Evolutionary conservation across 2,888 invertebrate species (phyloP).

Genomic region (Melinaea menophilus): DNA sequence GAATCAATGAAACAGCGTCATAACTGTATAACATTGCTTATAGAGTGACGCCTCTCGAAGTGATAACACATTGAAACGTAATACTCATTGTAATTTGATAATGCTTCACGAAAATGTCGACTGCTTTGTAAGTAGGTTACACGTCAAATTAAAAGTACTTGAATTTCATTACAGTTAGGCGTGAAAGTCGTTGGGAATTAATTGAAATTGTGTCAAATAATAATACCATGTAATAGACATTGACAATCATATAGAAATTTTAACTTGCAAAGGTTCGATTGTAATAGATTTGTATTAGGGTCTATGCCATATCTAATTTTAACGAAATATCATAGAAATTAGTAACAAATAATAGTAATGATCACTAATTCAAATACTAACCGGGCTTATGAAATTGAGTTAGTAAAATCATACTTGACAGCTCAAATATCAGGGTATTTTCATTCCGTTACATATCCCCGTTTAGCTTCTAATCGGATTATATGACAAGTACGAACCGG

Average conservation of each 20-base stretch:
- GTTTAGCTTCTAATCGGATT: constrained; percentile 69
- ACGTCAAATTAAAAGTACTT: constrained; percentile 23
- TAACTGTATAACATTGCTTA: constrained; percentile 37
- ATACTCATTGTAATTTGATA: constrained; percentile 41
- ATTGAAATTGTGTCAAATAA: not conserved
- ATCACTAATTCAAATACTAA: constrained; percentile 8
- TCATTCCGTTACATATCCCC: constrained; percentile 51
- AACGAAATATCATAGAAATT: too few relatives aligned
- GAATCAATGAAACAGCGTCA: constrained; percentile 48
- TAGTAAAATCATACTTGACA: constrained; percentile 36
- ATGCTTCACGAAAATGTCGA: constrained; percentile 28
- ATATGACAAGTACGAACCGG: constrained; percentile 49
- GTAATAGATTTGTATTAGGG: too few relatives aligned
- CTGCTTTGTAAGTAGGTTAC: constrained; percentile 32
- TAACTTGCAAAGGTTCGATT: too few relatives aligned
- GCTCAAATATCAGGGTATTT: constrained; percentile 33
- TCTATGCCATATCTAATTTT: too few relatives aligned
- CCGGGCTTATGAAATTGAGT: constrained; percentile 31
- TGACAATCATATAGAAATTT: not conserved
- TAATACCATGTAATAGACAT: not conserved
- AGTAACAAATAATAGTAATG: too few relatives aligned
- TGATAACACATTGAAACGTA: constrained; percentile 38
- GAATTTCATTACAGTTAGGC: constrained; percentile 25
- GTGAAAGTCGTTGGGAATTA: constrained; percentile 18
- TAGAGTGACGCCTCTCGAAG: constrained; percentile 41